Conservation (phyloP, 2,113 vertebrate genomes). For the Eublepharis macularius region DNA sequence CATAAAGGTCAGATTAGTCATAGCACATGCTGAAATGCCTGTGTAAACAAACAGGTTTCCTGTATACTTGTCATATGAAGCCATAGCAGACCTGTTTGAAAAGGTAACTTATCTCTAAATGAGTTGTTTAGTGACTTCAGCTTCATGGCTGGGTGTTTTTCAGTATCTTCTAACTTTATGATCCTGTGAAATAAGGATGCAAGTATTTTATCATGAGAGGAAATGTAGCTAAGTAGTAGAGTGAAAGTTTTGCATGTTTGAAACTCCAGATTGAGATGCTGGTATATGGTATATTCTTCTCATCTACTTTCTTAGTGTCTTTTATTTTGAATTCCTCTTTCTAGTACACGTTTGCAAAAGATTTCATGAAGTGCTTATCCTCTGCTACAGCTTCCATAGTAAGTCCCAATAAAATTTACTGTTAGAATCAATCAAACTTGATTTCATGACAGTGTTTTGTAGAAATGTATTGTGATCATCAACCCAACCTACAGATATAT, state of each 20-base stretch:
- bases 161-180: background rate
- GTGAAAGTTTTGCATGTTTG: background rate
- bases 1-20: background rate
- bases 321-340: constrained; percentile 51
- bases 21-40: background rate
- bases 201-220: background rate
- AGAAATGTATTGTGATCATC: background rate
- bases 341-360: constrained; percentile 90
- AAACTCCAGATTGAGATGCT: background rate
- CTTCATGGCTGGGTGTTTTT: background rate
- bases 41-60: background rate
- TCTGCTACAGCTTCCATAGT: constrained; percentile 88
- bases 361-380: constrained; percentile 92
- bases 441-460: background rate
- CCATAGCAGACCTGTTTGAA: background rate
- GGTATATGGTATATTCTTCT: background rate
- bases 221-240: background rate
- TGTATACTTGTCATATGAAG: background rate
- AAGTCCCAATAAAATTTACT: constrained; percentile 69
- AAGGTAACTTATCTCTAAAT: background rate
- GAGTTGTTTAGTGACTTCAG: background rate
- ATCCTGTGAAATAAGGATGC: background rate
- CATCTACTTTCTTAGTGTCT: constrained; percentile 16
- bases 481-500: background rate
- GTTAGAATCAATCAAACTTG: constrained; percentile 30